Base-by-base conservation (phyloP, 2,797 vertebrate genomes). In the Trachurus trachurus region DNA sequence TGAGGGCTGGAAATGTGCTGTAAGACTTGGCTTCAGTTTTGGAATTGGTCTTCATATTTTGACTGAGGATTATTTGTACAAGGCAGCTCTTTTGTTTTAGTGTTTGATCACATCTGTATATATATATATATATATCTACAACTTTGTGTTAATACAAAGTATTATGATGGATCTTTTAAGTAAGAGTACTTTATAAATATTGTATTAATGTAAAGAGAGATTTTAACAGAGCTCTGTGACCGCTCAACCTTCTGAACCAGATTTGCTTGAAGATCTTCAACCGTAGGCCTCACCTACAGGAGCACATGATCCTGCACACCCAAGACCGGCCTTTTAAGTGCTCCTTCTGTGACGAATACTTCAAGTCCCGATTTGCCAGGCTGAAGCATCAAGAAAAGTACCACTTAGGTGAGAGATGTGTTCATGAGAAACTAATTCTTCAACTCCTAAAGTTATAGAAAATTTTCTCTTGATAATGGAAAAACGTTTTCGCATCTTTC, bases 271-370 rank as follows among this genome's bases (percentile, higher is more conserved):
- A 99, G 87, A 97, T 96, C 54, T 99, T 99, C 91, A 98, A 96
- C 60, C 96, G 98, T 70, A 95, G 97, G 80, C 98, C 97, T 73
- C 98, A 99, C 69, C 93, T 99, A 84, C 96, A 99, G 84, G 98
- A 99, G 81, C 98, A 99, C 89, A 99, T 98, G 98, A 99, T 99
- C 82, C 95, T 99, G 52, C 98, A 99, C 92, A 97, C 97, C 74
- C 98, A 99, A 87, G 97, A 98, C 89, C 97, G 97, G 66, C 98
- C 98, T 40, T 99, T 99, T 74, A 99, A 99, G 87, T 99, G 98
- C 77, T 95, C 96, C 69, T 99, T 97, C 91, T 99, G 98, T 56
- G 98, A 99, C 26, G 97, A 99, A 76, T 95, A 96, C 93, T 99
- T 99, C 89, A 99, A 97, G 86, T 99, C 98, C 37, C 95, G 98